Evolutionary conservation across 2,113 vertebrate genomes (phyloP), one percentile per base, ranked within the genome.

Genomic region (Charina bottae): DNA sequence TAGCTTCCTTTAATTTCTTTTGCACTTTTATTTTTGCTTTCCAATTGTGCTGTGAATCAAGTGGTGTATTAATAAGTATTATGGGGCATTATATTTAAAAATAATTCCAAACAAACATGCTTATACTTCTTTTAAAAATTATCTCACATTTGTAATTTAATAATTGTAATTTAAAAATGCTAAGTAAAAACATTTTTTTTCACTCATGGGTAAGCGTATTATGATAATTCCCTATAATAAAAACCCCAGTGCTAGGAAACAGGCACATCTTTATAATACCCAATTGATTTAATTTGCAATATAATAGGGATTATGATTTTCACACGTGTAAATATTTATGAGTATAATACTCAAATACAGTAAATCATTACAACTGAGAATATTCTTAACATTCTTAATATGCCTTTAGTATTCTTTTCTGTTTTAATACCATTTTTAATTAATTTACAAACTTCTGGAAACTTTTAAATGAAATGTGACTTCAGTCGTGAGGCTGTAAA

Each of bases 241-340:
- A 56, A 91, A 72, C 24, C 46, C 53, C 60, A 87, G 56, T 91
- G 60, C 60, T 72, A 72, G 33, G 13, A 87, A 33, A 91, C 60
- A 87, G 60, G 33, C 23, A 55, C 62, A 87, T 91, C 85, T 91
- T 87, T 64, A 85, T 55, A 72, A 91, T 56, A 42, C 49, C 90
- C 85, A 87, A 56, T 87, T 91, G 90, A 91, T 87, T 49, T 87
- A 91, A 91, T 87, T 91, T 91, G 60, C 85, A 87, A 87, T 91
- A 58, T 91, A 87, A 91, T 56, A 87, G 53, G 85, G 85, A 87
- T 91, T 91, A 87, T 87, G 49, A 91, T 68, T 87, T 87, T 53
- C 13, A 3, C 49, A 91, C 6, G 1, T 72, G 84, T 91, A 68
- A 87, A 91, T 91, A 91, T 91, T 91, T 91, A 91, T 86, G 60